Evolutionary conservation across 2,797 vertebrate genomes (phyloP).

Genomic region (Danio kyathit): DNA sequence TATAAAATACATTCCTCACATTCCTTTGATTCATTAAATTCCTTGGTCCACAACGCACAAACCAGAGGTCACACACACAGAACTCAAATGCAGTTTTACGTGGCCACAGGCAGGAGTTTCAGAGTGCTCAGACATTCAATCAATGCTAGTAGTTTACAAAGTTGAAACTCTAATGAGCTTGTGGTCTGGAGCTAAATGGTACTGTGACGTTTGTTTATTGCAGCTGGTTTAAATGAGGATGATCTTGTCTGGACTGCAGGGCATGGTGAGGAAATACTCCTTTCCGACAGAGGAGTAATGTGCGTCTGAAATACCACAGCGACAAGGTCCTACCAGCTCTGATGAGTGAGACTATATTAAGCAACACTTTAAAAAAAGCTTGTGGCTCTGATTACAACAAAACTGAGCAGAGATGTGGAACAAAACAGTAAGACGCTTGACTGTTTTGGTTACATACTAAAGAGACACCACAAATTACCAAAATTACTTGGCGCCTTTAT

Average conservation of each 20-base stretch:
- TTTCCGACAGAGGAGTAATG: slow-evolving; percentile 34
- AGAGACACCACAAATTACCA: not conserved
- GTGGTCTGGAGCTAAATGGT: not conserved
- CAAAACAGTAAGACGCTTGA: slow-evolving; percentile 5
- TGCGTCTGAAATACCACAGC: slow-evolving; percentile 24
- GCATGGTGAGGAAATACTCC: slow-evolving; percentile 13
- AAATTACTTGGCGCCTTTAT: slow-evolving; percentile 4
- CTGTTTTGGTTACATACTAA: not conserved
- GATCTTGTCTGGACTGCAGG: slow-evolving; percentile 15
- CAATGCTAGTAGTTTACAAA: not conserved
- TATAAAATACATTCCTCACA: slow-evolving; percentile 25
- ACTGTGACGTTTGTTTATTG: slow-evolving; percentile 18
- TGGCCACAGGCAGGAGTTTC: slow-evolving; percentile 14
- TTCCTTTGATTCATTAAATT: slow-evolving; percentile 41
- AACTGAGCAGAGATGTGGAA: not conserved
- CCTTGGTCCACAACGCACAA: not conserved
- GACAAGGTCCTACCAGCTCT: slow-evolving; percentile 1
- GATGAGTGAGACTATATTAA: slow-evolving; percentile 28
- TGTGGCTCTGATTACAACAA: slow-evolving; percentile 2
- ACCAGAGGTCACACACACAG: slow-evolving; percentile 8
- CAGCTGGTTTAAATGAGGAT: slow-evolving; percentile 5
- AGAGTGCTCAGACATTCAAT: slow-evolving; percentile 4
- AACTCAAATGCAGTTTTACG: slow-evolving; percentile 12
- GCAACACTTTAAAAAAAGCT: not conserved
- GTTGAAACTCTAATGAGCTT: slow-evolving; percentile 2